Evolutionary conservation across 64 coral and sea anemone species (phyloP).

Genomic region (Actinia tenebrosa): DNA sequence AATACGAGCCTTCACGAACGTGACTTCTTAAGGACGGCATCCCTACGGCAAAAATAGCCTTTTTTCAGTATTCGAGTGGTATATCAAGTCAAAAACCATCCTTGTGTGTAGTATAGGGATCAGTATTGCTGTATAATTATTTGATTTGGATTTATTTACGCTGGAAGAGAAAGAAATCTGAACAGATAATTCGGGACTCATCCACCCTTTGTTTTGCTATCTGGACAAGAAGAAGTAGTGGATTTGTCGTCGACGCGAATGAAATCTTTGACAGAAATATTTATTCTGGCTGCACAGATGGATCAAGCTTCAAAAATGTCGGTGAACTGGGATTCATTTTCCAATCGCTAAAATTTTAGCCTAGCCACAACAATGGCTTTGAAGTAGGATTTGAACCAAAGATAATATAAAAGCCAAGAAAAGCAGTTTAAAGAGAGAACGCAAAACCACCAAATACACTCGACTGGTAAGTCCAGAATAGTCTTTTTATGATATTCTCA

Average conservation of each 20-base stretch:
- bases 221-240: neutral
- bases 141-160: neutral
- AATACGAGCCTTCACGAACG: neutral
- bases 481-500: neutral
- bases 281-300: neutral
- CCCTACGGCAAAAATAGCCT: neutral
- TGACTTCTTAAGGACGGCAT: neutral
- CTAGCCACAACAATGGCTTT: conserved; percentile 4
- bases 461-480: neutral
- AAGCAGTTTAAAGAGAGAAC: neutral
- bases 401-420: neutral
- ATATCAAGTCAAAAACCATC: neutral
- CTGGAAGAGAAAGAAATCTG: neutral
- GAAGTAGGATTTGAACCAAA: conserved; percentile 2
- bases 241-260: neutral
- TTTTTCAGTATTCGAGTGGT: neutral
- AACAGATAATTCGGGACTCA: conserved; percentile 10
- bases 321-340: neutral
- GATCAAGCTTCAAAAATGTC: neutral
- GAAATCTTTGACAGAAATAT: neutral
- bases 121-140: neutral
- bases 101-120: neutral
- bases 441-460: neutral
- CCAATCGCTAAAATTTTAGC: neutral
- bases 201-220: conserved; percentile 7